Conservation (phyloP, 2,797 vertebrate genomes). For the Trichosurus vulpecula region DNA sequence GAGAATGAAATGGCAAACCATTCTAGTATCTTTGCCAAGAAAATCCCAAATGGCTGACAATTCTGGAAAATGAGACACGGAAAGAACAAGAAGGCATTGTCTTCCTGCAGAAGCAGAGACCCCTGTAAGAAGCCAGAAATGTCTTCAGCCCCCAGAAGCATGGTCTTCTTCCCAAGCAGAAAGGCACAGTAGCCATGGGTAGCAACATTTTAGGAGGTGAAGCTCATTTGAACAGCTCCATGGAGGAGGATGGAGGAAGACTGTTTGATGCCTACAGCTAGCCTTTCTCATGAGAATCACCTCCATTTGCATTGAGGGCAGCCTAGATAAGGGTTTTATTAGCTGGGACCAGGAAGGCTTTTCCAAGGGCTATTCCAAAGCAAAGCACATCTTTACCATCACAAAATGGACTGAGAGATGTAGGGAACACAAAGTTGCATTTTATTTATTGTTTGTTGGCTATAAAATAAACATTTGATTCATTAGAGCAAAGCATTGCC, state of each 20-base stretch:
- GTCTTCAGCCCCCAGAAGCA: too few relatives aligned
- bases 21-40: too few relatives aligned
- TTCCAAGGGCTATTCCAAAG: not conserved
- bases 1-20: too few relatives aligned
- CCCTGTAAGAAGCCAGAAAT: too few relatives aligned
- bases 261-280: not conserved
- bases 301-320: not conserved
- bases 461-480: not conserved
- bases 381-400: not conserved
- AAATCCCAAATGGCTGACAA: too few relatives aligned
- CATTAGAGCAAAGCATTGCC: not conserved
- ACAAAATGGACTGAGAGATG: not conserved
- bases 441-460: not conserved
- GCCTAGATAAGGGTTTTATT: too few relatives aligned
- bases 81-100: too few relatives aligned
- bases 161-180: not conserved
- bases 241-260: not conserved
- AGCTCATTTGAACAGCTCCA: not conserved
- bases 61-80: too few relatives aligned
- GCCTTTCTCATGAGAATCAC: not conserved
- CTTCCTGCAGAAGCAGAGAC: too few relatives aligned
- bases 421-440: not conserved
- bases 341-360: not conserved
- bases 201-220: not conserved
- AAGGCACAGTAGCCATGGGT: not conserved